Base-by-base conservation (phyloP, 2,797 vertebrate genomes). In the Streptopelia turtur region DNA sequence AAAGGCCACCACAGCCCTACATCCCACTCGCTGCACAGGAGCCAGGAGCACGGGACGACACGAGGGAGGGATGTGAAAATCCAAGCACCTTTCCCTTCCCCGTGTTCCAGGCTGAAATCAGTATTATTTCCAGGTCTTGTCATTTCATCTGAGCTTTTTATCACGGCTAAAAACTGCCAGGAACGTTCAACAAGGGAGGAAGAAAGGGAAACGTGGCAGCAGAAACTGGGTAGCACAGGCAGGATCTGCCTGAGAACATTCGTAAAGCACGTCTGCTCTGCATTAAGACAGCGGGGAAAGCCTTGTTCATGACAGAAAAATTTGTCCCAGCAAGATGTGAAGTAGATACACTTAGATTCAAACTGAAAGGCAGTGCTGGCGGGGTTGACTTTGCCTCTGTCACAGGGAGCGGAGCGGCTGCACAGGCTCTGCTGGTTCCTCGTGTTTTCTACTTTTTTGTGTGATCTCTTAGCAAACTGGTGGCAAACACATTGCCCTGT, bases 31-130 rank as follows among this genome's bases (percentile, higher is more conserved):
- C 11, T 1, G 0, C 30, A 4, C 63, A 35, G 28, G 30, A 80
- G 53, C 28, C 4, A 13, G 78, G 61, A 43, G 9, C 1, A 0
- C 4, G 16, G 6, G 56, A 52, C 1, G 1, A 17, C 33, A 10
- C 9, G 39, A 57, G 28, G 60, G 25, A 24, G 33, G 28, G 50
- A 5, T 8, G 4, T 16, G 9, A 50, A 68, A 66, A 20, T 20
- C 56, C n/a, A 2, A 21, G 31, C 20, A 17, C 22, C 10, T 43
- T 81, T 50, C 35, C 64, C 35, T 52, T 22, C 63, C 53, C n/a
- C 3, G 0, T 3, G 11, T 4, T 94, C 56, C 20, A 23, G 52
- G 33, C 30, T 76, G 86, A 20, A 30, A 21, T 16, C 45, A 50
- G 68, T 31, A 49, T 60, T 39, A 28, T 49, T 92, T 64, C 60